Percentiles rank a stretch among this genome's conserved stretches.
Evolutionary conservation across 2,113 vertebrate species (phyloP).

Genomic region (Lampris megalopsis): DNA sequence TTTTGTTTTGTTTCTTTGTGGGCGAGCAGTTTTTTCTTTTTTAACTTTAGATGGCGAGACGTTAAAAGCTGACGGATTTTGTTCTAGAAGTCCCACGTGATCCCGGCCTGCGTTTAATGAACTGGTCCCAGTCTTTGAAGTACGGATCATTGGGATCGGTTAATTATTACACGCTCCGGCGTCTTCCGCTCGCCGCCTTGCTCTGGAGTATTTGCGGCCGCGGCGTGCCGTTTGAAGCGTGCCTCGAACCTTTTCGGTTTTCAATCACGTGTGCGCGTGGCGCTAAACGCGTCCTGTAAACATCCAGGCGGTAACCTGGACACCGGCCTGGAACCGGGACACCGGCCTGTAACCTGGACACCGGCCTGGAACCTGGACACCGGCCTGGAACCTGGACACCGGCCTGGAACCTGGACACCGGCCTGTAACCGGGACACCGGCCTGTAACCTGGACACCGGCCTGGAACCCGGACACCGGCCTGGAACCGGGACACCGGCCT

Average conservation of each 20-base stretch:
- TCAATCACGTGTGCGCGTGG: no score
- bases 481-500: no score
- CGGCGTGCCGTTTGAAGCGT: not conserved
- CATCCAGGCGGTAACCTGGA: constrained; percentile 65
- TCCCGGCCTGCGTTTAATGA: constrained; percentile 32
- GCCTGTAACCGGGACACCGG: no score
- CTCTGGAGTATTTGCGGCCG: constrained; percentile 47
- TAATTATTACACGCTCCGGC: constrained; percentile 55
- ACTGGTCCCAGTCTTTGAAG: constrained; percentile 32
- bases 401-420: no score
- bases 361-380: no score
- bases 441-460: no score
- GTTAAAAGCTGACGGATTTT: constrained; percentile 22
- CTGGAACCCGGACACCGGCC: no score
- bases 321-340: constrained; percentile 19
- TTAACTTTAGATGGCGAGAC: constrained; percentile 26
- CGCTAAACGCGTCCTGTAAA: constrained; percentile 44
- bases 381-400: no score
- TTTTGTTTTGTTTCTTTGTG: not conserved
- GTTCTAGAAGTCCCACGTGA: constrained; percentile 45
- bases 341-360: no score
- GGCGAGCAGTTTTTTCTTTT: constrained; percentile 10
- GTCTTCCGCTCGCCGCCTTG: constrained; percentile 13
- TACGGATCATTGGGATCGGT: constrained; percentile 33
- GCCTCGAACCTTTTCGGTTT: no score